Evolutionary conservation across 2,888 invertebrate species (phyloP), one percentile per base, ranked within the genome.

Genomic region (Papilio elwesi): DNA sequence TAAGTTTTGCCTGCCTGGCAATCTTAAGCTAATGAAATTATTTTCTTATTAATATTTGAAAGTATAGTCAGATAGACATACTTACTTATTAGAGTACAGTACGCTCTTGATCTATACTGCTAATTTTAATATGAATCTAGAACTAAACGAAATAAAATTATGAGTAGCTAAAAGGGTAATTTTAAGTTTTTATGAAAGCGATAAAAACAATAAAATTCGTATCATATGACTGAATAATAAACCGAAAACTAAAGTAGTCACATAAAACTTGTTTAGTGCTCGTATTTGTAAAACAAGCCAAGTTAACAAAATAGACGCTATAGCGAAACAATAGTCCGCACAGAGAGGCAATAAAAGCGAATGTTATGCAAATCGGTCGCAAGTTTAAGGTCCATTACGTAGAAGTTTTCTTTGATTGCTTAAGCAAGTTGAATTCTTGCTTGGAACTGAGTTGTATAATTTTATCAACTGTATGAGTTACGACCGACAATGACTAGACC

Each of bases 371-470:
- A 77, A 78, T 76, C 70, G 74, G 69, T 74, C 74, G 65, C 74
- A 74, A 76, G 74, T 78, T 78, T 73, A 69, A 73, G 73, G 73
- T 73, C 73, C 75, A 76, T 75, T 74, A 73, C 68, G 69, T 70
- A 73, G 71, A 84, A 84, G 80, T 86, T 85, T 83, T 80, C 83
- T 85, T 83, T 83, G 83, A 83, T 84, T 83, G 80, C 83, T 78
- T 79, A 78, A 85, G 74, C 76, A 75, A 71, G 74, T 77, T 78
- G 83, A 79, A 79, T 78, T 79, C 77, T 79, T 81, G 83, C 78
- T 86, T 83, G 79, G 76, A 83, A 83, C 81, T 77, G 83, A 80
- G 81, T 83, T 80, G 80, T 80, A 82, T 80, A 83, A 86, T 86
- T 84, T 86, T 83, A 82, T 86, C 84, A 85, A 78, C 77, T 77